Base-by-base conservation (phyloP, 2,888 invertebrate genomes). In the Sinotaia quadrata region DNA sequence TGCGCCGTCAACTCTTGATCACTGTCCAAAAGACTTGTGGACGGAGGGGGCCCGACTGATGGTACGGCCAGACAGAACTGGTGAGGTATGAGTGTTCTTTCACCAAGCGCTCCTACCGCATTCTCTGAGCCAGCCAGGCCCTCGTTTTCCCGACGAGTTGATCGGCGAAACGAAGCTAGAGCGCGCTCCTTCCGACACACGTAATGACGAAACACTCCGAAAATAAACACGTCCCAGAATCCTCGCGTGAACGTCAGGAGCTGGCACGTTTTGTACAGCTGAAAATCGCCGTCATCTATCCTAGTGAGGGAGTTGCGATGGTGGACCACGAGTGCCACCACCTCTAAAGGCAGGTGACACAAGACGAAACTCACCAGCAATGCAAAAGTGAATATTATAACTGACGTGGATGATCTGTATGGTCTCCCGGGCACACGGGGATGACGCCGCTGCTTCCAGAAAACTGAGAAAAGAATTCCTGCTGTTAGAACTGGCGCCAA, bases 201-300 rank as follows among this genome's bases (percentile, higher is more conserved):
- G 70, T 82, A 82, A 62, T 81, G 82, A 27, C 82, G 78, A 56
- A 83, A 83, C 52, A 80, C 80, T 0, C 81, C 76, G 65, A 82
- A 84, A n/a, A 84, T 81, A 49, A 76, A 71, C 18, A 84, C 68
- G 65, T 82, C 80, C 74, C 78, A 78, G 21, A 82, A 72, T 0
- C 84, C 84, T 24, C 84, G 69, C 27, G 57, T 66, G 66, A 58
- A 66, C 21, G 66, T 47, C n/a, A 27, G 37, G 44, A 66, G 57
- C 58, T 66, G 66, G 24, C 58, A 49, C 21, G 57, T 37, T 15
- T 58, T 58, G 49, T 66, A 66, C 49, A 51, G 41, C 66, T 47
- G 47, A n/a, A 65, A 65, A 21, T 49, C 52, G 29, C 52, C 65
- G 4, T 21, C 18, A 4, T 37, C 12, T 29, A 3, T 24, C 24